Evolutionary conservation across 2,888 invertebrate genomes (phyloP).

Genomic region (Dione juno): DNA sequence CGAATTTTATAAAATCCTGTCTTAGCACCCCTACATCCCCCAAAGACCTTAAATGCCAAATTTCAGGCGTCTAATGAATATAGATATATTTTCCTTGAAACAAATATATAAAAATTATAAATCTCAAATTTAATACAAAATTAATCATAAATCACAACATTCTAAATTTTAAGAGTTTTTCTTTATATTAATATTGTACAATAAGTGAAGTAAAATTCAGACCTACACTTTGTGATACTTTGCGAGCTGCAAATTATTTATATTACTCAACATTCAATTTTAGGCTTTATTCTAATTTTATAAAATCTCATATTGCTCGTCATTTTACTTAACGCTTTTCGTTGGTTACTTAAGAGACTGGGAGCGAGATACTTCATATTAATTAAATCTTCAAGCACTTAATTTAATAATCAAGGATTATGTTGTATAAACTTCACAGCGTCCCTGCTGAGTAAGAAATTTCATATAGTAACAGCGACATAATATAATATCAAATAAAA

Average conservation of each 20-base stretch:
- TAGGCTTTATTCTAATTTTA: neutral
- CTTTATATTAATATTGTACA: neutral
- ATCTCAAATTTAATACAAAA: too few species aligned
- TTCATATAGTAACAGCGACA: neutral
- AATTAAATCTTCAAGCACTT: conserved; percentile 21
- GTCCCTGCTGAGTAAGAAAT: neutral
- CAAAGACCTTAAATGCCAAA: too few species aligned
- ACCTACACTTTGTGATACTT: conserved; percentile 4
- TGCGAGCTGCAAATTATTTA: conserved; percentile 3
- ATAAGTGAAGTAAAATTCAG: neutral
- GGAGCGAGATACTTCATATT: conserved; percentile 24
- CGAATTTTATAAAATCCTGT: too few species aligned
- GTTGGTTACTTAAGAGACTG: conserved; percentile 19
- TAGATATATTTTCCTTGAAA: too few species aligned
- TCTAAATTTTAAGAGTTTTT: neutral
- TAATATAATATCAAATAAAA: neutral
- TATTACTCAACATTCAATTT: neutral
- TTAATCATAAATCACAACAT: neutral
- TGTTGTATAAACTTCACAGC: conserved; percentile 10
- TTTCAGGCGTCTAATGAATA: too few species aligned
- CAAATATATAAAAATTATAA: too few species aligned
- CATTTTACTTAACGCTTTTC: neutral
- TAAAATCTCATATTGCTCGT: conserved; percentile 3
- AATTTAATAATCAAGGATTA: conserved; percentile 13
- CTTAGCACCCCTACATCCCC: too few species aligned